A percentile compares a stretch with the other conserved stretches of the same genome.
These are phyloP conservation scores for Seriola aureovittata DNA, from an alignment of 2,113 vertebrate species.

Conservation along the genomic window DNA sequence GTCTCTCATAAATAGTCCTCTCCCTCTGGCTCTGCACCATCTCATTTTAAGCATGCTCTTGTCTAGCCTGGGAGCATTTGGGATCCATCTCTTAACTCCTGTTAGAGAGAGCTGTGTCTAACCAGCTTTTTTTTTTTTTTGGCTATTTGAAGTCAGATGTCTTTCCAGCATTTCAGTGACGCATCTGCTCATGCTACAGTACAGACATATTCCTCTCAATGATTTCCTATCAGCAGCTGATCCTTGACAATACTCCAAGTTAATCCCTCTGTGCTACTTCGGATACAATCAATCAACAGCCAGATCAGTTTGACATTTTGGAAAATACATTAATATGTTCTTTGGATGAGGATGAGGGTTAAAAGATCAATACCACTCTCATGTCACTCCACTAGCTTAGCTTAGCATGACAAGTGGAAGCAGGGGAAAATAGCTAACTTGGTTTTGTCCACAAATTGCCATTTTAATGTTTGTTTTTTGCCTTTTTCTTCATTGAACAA, in stretches of 20 bases:
- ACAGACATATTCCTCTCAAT: not conserved
- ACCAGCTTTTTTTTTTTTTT: not conserved
- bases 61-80: not conserved
- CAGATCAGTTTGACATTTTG: not conserved
- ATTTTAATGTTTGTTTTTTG: too few relatives aligned
- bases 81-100: not conserved
- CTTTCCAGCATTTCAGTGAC: not conserved
- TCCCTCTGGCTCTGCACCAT: slow-evolving; percentile 20
- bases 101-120: not conserved
- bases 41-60: not conserved
- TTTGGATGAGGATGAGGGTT: too few relatives aligned
- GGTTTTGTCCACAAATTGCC: too few relatives aligned
- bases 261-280: not conserved
- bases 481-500: too few relatives aligned
- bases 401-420: not conserved
- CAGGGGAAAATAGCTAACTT: too few relatives aligned
- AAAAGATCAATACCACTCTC: too few relatives aligned
- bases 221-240: slow-evolving; percentile 7
- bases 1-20: slow-evolving; percentile 5
- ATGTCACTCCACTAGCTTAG: not conserved
- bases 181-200: not conserved
- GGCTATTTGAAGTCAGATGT: not conserved
- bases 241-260: not conserved
- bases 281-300: not conserved
- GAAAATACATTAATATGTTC: not conserved